A percentile compares a stretch with the other conserved stretches of the same genome.
phyloP scores from a whole-genome alignment of 2,113 vertebrate genomes.

The Anser cygnoides region DNA sequence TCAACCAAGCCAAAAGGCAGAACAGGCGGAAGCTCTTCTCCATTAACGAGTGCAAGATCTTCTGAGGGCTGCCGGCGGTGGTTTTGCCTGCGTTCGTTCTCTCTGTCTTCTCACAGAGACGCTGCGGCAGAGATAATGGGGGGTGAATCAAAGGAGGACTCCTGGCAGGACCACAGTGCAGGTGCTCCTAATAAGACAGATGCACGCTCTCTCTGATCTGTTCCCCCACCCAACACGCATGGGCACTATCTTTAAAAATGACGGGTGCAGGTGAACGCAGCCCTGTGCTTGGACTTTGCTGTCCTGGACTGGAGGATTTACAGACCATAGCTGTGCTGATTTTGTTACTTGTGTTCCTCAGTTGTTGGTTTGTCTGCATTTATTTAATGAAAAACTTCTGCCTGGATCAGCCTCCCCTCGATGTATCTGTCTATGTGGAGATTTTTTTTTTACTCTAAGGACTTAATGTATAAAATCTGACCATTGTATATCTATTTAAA shows the following conservation, averaged over 20 bases:
- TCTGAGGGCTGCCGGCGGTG: slow-evolving; percentile 58
- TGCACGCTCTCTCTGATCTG: not conserved
- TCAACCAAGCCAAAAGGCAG: slow-evolving; percentile 84
- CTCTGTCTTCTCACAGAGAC: not conserved
- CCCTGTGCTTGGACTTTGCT: not conserved
- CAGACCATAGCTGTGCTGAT: not conserved
- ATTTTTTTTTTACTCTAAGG: not conserved
- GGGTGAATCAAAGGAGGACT: not conserved
- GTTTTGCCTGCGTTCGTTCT: not conserved
- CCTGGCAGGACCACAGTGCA: not conserved
- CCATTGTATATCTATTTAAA: slow-evolving; percentile 13
- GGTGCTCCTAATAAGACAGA: not conserved
- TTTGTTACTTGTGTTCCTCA: not conserved
- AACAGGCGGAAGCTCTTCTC: slow-evolving; percentile 85
- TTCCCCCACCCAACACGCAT: not conserved
- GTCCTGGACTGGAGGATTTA: not conserved
- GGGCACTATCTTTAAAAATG: not conserved
- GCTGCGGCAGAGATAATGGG: not conserved
- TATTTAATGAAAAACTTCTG: slow-evolving; percentile 31
- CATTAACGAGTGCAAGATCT: slow-evolving; percentile 89
- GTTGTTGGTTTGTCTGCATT: not conserved
- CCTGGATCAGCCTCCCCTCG: not conserved
- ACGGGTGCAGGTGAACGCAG: not conserved
- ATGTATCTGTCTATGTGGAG: not conserved
- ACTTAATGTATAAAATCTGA: not conserved